Conservation (phyloP, 2,797 vertebrate species). For the Chiloscyllium punctatum region DNA sequence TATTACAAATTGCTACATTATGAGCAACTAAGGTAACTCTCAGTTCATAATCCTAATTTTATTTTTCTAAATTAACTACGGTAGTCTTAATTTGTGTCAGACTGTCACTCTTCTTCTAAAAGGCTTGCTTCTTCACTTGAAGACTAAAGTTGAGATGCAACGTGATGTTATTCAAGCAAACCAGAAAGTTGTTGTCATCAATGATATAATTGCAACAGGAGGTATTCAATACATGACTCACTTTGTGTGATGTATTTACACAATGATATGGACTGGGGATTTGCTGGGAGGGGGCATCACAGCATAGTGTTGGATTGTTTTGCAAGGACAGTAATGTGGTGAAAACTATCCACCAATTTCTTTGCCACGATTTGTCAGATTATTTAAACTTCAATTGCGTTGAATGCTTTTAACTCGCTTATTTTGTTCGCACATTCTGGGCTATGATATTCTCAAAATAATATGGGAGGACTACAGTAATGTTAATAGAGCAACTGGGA, state of each 20-base stretch:
- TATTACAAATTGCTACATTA: conserved; percentile 51
- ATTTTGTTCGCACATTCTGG: neutral
- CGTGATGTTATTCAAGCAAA: conserved; percentile 65
- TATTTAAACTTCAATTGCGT: neutral
- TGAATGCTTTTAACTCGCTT: neutral
- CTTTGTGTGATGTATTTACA: neutral
- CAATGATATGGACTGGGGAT: too few relatives aligned
- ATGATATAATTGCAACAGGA: conserved; percentile 87
- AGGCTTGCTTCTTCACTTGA: conserved; percentile 28
- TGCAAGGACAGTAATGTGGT: neutral
- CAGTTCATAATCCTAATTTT: neutral
- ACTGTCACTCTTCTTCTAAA: neutral
- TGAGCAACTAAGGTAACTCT: conserved; percentile 60
- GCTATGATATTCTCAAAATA: neutral
- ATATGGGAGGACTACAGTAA: neutral
- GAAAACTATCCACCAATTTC: neutral
- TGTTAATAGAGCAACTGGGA: neutral
- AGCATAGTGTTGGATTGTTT: neutral
- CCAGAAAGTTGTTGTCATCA: conserved; percentile 79
- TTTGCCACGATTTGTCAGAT: neutral
- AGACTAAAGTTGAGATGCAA: conserved; percentile 85
- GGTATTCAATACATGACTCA: conserved; percentile 57
- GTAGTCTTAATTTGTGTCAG: neutral
- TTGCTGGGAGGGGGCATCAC: neutral
- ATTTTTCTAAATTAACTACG: too few relatives aligned